Evolutionary conservation across 2,113 vertebrate genomes (phyloP).

Genomic region (Chinchilla lanigera): DNA sequence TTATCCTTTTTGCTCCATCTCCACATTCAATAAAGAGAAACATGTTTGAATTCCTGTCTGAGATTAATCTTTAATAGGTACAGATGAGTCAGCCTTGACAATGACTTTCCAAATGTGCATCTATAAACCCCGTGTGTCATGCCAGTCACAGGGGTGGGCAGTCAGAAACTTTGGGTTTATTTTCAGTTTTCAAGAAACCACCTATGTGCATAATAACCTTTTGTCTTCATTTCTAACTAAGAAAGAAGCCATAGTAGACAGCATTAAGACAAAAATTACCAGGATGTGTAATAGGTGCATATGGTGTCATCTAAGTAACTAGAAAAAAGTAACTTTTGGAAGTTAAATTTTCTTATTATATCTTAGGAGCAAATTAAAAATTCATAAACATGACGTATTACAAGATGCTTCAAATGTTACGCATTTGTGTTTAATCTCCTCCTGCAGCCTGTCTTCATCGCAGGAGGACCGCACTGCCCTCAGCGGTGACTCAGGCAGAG

Average conservation of each 20-base stretch:
- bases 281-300: not conserved
- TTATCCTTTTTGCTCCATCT: not conserved
- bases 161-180: not conserved
- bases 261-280: conserved; percentile 23
- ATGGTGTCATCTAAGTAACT: not conserved
- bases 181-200: conserved; percentile 1
- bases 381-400: not conserved
- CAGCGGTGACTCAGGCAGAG: not conserved
- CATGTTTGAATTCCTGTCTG: not conserved
- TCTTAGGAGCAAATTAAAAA: not conserved
- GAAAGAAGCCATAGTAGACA: not conserved
- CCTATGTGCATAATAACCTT: not conserved
- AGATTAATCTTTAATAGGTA: conserved; percentile 33
- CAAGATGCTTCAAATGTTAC: not conserved
- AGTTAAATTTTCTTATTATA: not conserved
- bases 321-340: not conserved
- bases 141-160: not conserved
- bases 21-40: not conserved
- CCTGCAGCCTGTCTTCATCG: not conserved
- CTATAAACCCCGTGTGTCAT: not conserved
- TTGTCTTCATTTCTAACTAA: not conserved
- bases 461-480: not conserved
- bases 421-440: not conserved
- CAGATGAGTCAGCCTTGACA: conserved; percentile 11
- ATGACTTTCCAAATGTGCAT: not conserved